Base-by-base conservation (phyloP, 2,888 invertebrate species). In the Coecobrya sp. region DNA sequence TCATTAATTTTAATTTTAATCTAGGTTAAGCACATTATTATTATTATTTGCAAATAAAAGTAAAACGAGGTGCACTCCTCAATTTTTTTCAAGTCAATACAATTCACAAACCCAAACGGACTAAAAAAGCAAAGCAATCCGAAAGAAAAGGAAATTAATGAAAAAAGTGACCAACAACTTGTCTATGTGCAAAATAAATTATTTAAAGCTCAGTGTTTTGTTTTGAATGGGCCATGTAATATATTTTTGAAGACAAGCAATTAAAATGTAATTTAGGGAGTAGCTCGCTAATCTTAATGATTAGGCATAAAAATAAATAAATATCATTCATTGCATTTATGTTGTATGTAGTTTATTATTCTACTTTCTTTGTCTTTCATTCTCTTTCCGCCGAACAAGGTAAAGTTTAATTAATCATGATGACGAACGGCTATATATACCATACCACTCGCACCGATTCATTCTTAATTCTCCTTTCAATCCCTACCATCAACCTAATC, bases 341-440 rank as follows among this genome's bases (percentile, higher is more conserved):
- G 16, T n/a, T 86, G 36, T 16, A 22, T 13, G n/a, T n/a, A 68
- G 13, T 11, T n/a, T 45, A 22, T 52, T 22, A 68, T 7, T 55
- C 19, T 62, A 36, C 25, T 5, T 36, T 59, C n/a, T 81, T 59
- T 81, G 81, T 36, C 81, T 81, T 55, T 81, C 36, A 59, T 25
- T 76, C 42, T 22, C 55, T 13, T 59, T 62, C 13, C 45, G 25
- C 59, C 76, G 27, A 59, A 79, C 62, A 76, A 62, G 62, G 45
- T 22, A 59, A 76, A 30, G 76, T 86, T 87, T 87, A 87, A 87
- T 87, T 87, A 87, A 87, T 87, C 87, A 87, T 87, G 76, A 79
- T 52, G 55, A 81, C 55, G n/a, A 45, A 76, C 45, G 45, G 13
- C 73, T 76, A n/a, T n/a, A n/a, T n/a, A n/a, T n/a, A n/a, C n/a